Evolutionary conservation across 2,888 invertebrate species (phyloP), one percentile per base, ranked within the genome.

Genomic region (Rhagonycha lutea): DNA sequence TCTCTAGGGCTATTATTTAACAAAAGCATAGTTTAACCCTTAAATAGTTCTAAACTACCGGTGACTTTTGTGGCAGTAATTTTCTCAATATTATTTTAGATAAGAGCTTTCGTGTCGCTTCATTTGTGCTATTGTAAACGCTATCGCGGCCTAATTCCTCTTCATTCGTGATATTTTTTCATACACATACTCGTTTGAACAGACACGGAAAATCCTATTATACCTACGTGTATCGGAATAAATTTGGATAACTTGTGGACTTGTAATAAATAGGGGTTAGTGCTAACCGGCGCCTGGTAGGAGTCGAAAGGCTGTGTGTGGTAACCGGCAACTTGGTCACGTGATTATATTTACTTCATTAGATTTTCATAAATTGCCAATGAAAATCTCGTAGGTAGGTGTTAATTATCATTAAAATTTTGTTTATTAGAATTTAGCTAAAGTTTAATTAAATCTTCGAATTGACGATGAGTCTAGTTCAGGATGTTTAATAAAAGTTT

Each of bases 171-270:
- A 32, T 72, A 68, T 29, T 75, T 74, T 74, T 73, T 74, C 24
- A 69, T 77, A 72, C 72, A 77, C 74, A 72, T 72, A 69, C 68
- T 69, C 69, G 18, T 61, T 28, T 26, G 72, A 68, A 70, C 71
- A 72, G 72, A 61, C 70, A 62, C 26, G 29, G 24, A 69, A 71
- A 72, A 61, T 63, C 29, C 61, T 32, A 47, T 63, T 47, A 47
- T 68, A 72, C 63, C 62, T 74, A 79, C 79, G 79, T 79, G 79
- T 79, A 77, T 77, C 62, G 32, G 77, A 77, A 77, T 79, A 75
- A 79, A 79, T 79, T 77, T 75, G 78, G 72, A 78, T 75, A 75
- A 65, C 72, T 62, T 29, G 32, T 69, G 71, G 62, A 65, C 68
- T 70, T 70, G 70, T 73, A 73, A 77, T 77, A 77, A 65, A 77